Evolutionary conservation across 2,888 invertebrate species (phyloP), one percentile per base, ranked within the genome.

Genomic region (Merodon equestris): DNA sequence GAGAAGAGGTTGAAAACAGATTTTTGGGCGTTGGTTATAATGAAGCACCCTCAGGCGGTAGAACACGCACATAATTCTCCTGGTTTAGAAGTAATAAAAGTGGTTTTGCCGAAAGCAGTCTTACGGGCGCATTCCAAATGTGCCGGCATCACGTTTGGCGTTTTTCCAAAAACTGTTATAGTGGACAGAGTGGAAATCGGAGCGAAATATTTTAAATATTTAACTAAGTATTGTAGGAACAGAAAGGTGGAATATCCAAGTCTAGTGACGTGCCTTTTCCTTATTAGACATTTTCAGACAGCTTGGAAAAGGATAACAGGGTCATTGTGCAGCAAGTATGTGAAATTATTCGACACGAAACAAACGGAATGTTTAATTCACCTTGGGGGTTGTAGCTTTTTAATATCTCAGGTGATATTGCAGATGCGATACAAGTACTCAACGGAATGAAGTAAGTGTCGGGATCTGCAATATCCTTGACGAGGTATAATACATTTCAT

Each of bases 31-130:
- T 51, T 50, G 45, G 40, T 60, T 60, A 58, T 60, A 61, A 61
- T 10, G 53, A 53, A 70, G 50, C 72, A 77, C 74, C 79, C 64
- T 50, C 58, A 68, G 79, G 74, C 27, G 7, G n/a, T n/a, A 27
- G 54, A 79, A 68, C 64, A 79, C 68, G 79, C 79, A 79, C 79
- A 79, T 79, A 79, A 79, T 79, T 79, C 64, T 68, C 47, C 68
- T 64, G 60, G 79, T 70, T 74, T 85, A 85, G 85, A 85, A 86
- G 86, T 86, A 86, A 86, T 86, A 85, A 86, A 85, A 86, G 86
- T 84, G 86, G 86, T 86, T 86, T 86, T 84, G 83, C 85, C 71
- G 66, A 54, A 64, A 51, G 75, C 76, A 47, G 68, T 74, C 68
- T 60, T 54, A 27, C 18, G 27, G 56, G 64, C 79, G 74, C 63